phyloP scores from a whole-genome alignment of 1,140 invertebrate genomes.

The Diorhabda elongata region DNA sequence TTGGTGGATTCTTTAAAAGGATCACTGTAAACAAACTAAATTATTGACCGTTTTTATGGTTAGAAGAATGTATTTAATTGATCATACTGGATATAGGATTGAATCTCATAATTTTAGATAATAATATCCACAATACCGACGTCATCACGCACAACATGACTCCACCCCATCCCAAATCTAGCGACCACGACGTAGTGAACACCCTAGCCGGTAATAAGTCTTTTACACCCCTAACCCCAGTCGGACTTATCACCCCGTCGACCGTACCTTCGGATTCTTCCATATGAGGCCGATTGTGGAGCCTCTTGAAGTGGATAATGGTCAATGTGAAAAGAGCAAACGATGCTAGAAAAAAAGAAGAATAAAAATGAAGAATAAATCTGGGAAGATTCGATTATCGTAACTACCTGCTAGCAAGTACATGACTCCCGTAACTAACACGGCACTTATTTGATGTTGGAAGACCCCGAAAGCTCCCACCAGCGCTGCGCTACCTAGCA shows the following conservation, averaged over 20 bases:
- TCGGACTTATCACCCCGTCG: conserved; percentile 60
- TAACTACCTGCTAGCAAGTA: conserved; percentile 76
- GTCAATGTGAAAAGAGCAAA: conserved; percentile 85
- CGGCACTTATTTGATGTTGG: conserved; percentile 83
- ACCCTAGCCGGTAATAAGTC: conserved; percentile 55
- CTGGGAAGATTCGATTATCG: too few species aligned
- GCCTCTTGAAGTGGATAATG: conserved; percentile 84
- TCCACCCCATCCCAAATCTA: conserved; percentile 78
- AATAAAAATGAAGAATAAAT: too few species aligned
- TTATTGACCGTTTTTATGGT: too few species aligned
- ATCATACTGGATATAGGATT: conserved; percentile 73
- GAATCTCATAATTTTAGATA: conserved; percentile 86
- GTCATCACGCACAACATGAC: conserved; percentile 73
- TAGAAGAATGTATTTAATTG: conserved; percentile 46
- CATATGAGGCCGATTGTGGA: conserved; percentile 59
- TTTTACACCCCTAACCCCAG: conserved; percentile 49
- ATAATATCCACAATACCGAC: conserved; percentile 76
- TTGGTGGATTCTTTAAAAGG: too few species aligned
- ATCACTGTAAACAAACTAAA: too few species aligned
- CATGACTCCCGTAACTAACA: conserved; percentile 87
- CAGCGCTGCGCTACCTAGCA: conserved; percentile 74
- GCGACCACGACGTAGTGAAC: conserved; percentile 75
- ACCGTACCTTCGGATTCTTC: conserved; percentile 57
- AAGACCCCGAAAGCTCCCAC: conserved; percentile 81
- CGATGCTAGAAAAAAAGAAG: conserved; percentile 60